These are phyloP conservation scores for Pachydiplax longipennis DNA, from an alignment of 2,888 invertebrate genomes.

Conservation along the genomic window DNA sequence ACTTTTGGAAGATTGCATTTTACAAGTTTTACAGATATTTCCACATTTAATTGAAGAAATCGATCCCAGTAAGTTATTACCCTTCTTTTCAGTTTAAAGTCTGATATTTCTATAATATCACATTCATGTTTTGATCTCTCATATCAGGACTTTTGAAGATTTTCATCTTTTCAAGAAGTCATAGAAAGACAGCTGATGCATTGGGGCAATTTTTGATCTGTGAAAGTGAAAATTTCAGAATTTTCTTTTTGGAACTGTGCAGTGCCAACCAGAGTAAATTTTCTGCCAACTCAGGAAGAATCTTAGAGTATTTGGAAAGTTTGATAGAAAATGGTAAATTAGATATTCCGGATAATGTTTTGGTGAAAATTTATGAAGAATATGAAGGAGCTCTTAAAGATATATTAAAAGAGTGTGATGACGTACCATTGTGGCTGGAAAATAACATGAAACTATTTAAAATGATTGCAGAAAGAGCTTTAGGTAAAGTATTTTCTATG, in stretches of 20 bases:
- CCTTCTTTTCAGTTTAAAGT: neutral
- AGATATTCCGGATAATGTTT: constrained; percentile 53
- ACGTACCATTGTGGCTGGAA: constrained; percentile 63
- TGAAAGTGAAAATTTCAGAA: neutral
- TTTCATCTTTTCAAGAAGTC: neutral
- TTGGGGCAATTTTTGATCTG: neutral
- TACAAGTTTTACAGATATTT: constrained; percentile 67
- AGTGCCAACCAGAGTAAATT: neutral
- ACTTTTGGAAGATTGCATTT: constrained; percentile 65
- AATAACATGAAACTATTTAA: constrained; percentile 61
- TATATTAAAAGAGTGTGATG: constrained; percentile 73
- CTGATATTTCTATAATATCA: neutral
- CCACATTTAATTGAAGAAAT: constrained; percentile 67
- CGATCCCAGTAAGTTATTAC: constrained; percentile 62
- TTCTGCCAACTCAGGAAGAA: neutral
- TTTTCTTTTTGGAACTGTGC: neutral
- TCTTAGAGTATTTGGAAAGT: neutral
- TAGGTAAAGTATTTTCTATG: neutral
- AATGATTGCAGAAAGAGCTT: neutral
- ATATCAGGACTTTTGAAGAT: neutral
- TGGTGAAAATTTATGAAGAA: constrained; percentile 65
- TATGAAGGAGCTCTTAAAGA: constrained; percentile 70
- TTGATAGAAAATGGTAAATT: neutral
- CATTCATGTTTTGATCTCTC: neutral
- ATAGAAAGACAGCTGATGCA: neutral